Evolutionary conservation across 2,888 invertebrate species (phyloP), one percentile per base, ranked within the genome.

Genomic region (Spilosoma lubricipeda): DNA sequence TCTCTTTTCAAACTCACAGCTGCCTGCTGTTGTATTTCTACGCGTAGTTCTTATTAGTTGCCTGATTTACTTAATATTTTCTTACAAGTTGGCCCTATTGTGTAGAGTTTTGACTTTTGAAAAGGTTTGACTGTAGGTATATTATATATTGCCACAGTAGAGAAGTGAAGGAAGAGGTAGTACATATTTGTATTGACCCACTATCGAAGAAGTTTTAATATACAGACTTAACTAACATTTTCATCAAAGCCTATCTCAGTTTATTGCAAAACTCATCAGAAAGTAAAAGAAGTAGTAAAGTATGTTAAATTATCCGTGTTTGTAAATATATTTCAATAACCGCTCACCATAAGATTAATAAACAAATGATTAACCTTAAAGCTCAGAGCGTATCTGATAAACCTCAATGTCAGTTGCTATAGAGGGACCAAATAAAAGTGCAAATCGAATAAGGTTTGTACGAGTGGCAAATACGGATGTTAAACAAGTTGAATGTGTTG

Each of bases 401-500:
- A 27, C n/a, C 18, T 8, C 42, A 45, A 67, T 2, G 27, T 67
- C 18, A 45, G 11, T 42, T 27, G 67, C 27, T 67, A 18, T 56
- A 59, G 30, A 7, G 23, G 39, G 18, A 72, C 65, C 18, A 15
- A 63, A 48, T 36, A 56, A 66, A 72, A 72, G 65, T 45, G 52
- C 30, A 76, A 74, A 77, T 72, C 56, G 52, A 77, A 77, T 39
- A 65, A 63, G 33, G 67, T 67, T 63, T 63, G 66, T 48, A 33
- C 48, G 68, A 73, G 72, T 72, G 74, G 72, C 72, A 77, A 75
- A 67, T 42, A 66, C 73, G 56, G 30, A 68, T 70, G 75, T 73
- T 77, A 81, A 74, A 39, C 71, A 80, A 81, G 82, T 79, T 79
- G 76, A 75, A 79, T 79, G 59, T 75, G 76, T 81, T 76, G 65